These are phyloP conservation scores for Orthosia cruda DNA, from an alignment of 2,888 invertebrate genomes.

Conservation along the genomic window DNA sequence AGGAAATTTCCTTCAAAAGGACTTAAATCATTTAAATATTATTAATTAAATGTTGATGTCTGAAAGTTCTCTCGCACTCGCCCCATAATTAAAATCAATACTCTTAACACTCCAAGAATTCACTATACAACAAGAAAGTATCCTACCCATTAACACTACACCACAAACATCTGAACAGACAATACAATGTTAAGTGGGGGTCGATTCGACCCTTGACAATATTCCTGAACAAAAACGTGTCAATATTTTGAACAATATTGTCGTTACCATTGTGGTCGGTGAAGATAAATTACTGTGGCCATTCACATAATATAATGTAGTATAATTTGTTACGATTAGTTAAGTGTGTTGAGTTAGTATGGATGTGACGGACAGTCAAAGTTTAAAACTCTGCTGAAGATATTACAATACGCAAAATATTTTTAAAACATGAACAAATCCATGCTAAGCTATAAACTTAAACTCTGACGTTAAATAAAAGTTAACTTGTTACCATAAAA, in stretches of 20 bases:
- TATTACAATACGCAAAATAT: too few species aligned
- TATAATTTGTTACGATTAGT: constrained; percentile 88
- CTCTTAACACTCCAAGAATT: neutral
- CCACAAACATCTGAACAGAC: constrained; percentile 77
- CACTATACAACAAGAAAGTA: constrained; percentile 36
- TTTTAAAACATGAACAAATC: too few species aligned
- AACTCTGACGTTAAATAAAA: too few species aligned
- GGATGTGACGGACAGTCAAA: constrained; percentile 71
- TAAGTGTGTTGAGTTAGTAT: constrained; percentile 68
- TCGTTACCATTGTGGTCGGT: constrained; percentile 87
- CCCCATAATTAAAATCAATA: neutral
- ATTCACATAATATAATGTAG: constrained; percentile 81
- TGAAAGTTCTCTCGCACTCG: too few species aligned
- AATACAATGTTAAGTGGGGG: constrained; percentile 87
- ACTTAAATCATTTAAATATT: too few species aligned
- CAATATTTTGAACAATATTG: constrained; percentile 91
- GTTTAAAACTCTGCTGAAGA: neutral
- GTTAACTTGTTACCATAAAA: too few species aligned
- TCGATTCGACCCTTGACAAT: constrained; percentile 80
- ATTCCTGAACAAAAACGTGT: constrained; percentile 87
- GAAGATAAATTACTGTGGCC: constrained; percentile 89
- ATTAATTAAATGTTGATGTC: too few species aligned
- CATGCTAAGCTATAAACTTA: too few species aligned
- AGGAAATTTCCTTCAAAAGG: too few species aligned
- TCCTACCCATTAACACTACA: constrained; percentile 51